phyloP scores from a whole-genome alignment of 2,888 invertebrate genomes.

The Isoperla grammatica region DNA sequence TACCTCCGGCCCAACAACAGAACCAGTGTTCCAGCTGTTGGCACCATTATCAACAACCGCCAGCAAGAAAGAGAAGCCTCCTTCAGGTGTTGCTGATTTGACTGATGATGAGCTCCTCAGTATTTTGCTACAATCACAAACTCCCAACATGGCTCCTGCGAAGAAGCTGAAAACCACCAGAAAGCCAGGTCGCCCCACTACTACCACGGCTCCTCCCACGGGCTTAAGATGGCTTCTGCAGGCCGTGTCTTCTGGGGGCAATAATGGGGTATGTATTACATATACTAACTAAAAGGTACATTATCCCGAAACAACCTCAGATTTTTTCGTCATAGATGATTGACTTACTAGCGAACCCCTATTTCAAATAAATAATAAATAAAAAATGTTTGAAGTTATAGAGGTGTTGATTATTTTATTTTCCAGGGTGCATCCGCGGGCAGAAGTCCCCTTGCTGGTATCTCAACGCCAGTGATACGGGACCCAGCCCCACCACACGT shows the following conservation, averaged over 20 bases:
- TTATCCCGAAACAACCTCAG: too few species aligned
- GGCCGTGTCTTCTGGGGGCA: not conserved
- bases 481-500: too few species aligned
- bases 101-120: not conserved
- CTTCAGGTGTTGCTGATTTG: not conserved
- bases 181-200: too few species aligned
- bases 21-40: too few species aligned
- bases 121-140: not conserved
- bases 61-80: too few species aligned
- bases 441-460: too few species aligned
- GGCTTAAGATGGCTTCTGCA: conserved; percentile 12
- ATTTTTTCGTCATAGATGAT: too few species aligned
- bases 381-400: not conserved
- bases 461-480: too few species aligned
- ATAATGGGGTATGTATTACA: conserved; percentile 2
- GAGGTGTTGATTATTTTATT: too few species aligned
- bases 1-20: too few species aligned
- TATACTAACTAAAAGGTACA: not conserved
- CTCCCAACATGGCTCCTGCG: not conserved
- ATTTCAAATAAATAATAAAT: not conserved
- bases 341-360: too few species aligned
- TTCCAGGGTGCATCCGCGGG: not conserved
- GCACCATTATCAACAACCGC: too few species aligned
- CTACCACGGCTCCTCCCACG: conserved; percentile 9
- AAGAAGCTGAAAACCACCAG: conserved; percentile 1